These are phyloP conservation scores for Lutjanus campechanus DNA, from an alignment of 2,797 vertebrate species.

Conservation along the genomic window DNA sequence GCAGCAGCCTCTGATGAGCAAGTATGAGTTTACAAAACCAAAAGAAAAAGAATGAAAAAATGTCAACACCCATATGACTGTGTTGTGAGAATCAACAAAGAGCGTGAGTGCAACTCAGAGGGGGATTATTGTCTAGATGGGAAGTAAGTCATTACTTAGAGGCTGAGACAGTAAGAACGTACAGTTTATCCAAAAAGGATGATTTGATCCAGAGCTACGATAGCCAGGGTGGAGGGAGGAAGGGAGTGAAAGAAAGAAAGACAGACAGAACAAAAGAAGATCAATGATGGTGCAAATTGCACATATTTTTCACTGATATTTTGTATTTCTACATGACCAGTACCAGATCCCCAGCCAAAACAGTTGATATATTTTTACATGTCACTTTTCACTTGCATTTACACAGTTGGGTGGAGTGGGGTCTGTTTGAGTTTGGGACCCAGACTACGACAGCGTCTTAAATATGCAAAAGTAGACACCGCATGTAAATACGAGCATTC, in stretches of 20 bases:
- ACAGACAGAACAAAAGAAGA: neutral
- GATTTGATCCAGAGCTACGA: neutral
- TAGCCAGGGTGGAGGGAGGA: neutral
- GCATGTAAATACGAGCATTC: too few relatives aligned
- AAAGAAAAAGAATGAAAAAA: neutral
- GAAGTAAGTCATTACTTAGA: neutral
- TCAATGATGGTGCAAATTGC: neutral
- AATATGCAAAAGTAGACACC: constrained; percentile 2
- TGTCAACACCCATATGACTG: constrained; percentile 23
- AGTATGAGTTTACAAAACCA: neutral
- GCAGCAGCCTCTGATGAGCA: constrained; percentile 10
- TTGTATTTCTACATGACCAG: neutral
- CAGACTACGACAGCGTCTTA: neutral
- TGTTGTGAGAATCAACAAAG: constrained; percentile 41
- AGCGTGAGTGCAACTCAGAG: neutral
- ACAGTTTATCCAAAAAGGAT: constrained; percentile 37
- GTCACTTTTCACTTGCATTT: constrained; percentile 20
- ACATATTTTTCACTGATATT: neutral
- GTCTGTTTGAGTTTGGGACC: constrained; percentile 38
- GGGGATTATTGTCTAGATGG: neutral
- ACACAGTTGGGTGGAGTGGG: constrained; percentile 14
- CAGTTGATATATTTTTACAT: neutral
- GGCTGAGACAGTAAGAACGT: neutral
- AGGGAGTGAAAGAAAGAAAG: neutral
- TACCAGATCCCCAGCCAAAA: neutral